These are phyloP conservation scores for Torymus texanus DNA, from an alignment of 2,888 invertebrate genomes.

Conservation along the genomic window DNA sequence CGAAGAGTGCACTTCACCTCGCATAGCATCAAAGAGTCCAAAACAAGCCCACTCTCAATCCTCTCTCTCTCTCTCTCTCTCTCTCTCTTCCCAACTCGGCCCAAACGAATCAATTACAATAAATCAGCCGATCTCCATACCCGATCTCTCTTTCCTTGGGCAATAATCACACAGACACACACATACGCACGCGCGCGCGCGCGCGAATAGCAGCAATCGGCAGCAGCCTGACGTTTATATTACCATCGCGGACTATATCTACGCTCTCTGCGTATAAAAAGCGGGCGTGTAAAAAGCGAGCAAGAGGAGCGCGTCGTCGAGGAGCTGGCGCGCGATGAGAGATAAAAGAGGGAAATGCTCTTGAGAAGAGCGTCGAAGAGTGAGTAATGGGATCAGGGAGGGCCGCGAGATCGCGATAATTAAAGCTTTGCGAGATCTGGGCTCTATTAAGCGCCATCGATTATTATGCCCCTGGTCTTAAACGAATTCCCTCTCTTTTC, in stretches of 20 bases:
- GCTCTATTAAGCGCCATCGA: slow-evolving; percentile 63
- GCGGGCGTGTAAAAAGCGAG: too few relatives aligned
- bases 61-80: too few relatives aligned
- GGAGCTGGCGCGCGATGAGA: background rate
- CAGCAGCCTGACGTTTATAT: slow-evolving; percentile 28
- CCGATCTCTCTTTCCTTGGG: background rate
- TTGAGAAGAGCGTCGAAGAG: background rate
- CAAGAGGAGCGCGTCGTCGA: background rate
- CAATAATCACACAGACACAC: slow-evolving; percentile 10
- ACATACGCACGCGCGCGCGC: background rate
- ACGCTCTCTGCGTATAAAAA: too few relatives aligned
- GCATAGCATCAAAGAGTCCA: too few relatives aligned
- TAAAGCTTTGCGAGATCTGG: slow-evolving; percentile 62
- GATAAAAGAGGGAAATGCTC: slow-evolving; percentile 18
- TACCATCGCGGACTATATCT: background rate
- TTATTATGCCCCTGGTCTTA: slow-evolving; percentile 51
- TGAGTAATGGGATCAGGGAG: slow-evolving; percentile 34
- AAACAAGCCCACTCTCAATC: background rate
- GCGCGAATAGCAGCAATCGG: background rate
- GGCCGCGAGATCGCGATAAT: slow-evolving; percentile 58
- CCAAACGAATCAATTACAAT: slow-evolving; percentile 21
- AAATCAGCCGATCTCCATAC: slow-evolving; percentile 1
- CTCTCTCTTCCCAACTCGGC: background rate
- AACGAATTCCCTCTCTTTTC: slow-evolving; percentile 11
- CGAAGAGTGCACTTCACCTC: too few relatives aligned